A percentile compares a stretch with the other conserved stretches of the same genome.
Evolutionary conservation across 2,113 vertebrate genomes (phyloP).

Genomic region (Syngnathus typhle): DNA sequence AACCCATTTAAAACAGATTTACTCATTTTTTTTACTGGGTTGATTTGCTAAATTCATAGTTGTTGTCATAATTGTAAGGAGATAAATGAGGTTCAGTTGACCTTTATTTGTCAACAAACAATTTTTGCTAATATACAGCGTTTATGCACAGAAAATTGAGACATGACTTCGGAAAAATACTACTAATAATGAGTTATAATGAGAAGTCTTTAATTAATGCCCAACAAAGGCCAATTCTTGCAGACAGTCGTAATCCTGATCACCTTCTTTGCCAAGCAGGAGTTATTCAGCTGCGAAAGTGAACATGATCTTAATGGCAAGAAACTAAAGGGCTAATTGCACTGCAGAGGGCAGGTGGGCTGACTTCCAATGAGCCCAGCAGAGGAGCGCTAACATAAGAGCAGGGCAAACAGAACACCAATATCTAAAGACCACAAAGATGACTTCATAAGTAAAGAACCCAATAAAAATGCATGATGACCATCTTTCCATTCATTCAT

Average conservation of each 20-base stretch:
- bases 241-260: slow-evolving; percentile 14
- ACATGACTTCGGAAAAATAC: slow-evolving; percentile 7
- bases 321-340: slow-evolving; percentile 4
- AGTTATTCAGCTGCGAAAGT: slow-evolving; percentile 20
- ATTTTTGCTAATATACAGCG: no score
- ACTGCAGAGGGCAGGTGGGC: neutral
- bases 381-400: neutral
- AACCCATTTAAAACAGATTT: no score
- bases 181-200: neutral
- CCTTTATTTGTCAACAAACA: no score
- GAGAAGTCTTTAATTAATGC: neutral
- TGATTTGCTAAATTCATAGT: neutral
- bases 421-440: neutral
- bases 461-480: neutral
- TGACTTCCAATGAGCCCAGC: neutral
- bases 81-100: no score
- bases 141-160: neutral
- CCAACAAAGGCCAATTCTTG: neutral
- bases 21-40: no score
- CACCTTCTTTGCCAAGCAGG: slow-evolving; percentile 32
- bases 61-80: neutral
- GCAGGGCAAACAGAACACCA: neutral
- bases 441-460: neutral
- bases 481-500: neutral
- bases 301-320: slow-evolving; percentile 1